A percentile compares a stretch with the other conserved stretches of the same genome.
Conservation (phyloP, 1,140 invertebrate species). For the Pogonomyrmex californicus region DNA sequence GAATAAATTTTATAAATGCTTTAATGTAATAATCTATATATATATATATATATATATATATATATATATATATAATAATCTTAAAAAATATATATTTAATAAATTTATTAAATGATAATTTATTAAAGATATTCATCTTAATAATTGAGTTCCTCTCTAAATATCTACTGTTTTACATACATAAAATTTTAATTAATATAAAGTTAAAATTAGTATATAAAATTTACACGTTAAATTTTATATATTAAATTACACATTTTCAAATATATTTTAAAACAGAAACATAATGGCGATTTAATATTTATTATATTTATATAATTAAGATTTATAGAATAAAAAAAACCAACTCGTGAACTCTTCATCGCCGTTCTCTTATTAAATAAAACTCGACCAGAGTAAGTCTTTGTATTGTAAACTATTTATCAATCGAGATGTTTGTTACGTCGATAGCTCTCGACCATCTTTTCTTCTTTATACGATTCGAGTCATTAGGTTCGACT, state of each 20-base stretch:
- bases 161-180: too few relatives aligned
- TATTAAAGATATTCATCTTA: too few relatives aligned
- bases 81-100: too few relatives aligned
- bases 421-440: not conserved
- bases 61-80: too few relatives aligned
- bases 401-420: not conserved
- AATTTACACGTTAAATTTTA: not conserved
- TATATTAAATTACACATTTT: not conserved
- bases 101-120: too few relatives aligned
- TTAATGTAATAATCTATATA: too few relatives aligned
- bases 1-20: not conserved
- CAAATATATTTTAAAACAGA: not conserved
- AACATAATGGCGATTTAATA: not conserved
- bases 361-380: not conserved
- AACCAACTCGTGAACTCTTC: not conserved
- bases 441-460: not conserved
- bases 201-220: too few relatives aligned
- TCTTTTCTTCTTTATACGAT: not conserved
- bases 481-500: conserved; percentile 18
- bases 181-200: too few relatives aligned
- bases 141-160: too few relatives aligned
- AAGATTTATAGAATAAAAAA: not conserved
- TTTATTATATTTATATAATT: not conserved
- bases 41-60: too few relatives aligned
- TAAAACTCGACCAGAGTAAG: not conserved